Conservation (phyloP, 2,113 vertebrate genomes). For the Chaetops frenatus region DNA sequence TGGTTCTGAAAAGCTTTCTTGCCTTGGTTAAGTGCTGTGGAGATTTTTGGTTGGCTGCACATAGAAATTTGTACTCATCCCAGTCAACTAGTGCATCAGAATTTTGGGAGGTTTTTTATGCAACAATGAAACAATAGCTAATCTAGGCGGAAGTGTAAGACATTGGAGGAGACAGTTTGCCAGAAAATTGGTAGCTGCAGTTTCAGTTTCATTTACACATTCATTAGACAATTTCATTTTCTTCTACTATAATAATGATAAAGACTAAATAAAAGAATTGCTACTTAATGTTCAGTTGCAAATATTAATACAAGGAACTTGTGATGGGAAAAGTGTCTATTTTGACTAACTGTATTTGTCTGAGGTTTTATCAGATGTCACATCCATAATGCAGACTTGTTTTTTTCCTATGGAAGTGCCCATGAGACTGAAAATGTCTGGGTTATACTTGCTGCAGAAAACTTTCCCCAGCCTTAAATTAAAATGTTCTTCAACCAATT, state of each 20-base stretch:
- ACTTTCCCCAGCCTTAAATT: neutral
- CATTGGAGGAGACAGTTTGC: neutral
- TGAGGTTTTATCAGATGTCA: neutral
- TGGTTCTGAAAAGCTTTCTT: neutral
- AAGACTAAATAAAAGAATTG: neutral
- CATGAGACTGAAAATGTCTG: neutral
- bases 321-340: neutral
- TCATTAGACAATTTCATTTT: neutral
- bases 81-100: neutral
- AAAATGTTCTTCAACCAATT: neutral
- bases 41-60: neutral
- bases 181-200: neutral
- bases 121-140: neutral
- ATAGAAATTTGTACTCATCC: neutral
- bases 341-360: neutral
- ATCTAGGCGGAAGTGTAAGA: neutral
- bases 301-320: neutral
- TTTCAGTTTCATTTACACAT: neutral
- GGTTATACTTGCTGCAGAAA: neutral
- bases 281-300: neutral
- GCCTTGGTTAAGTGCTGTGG: neutral
- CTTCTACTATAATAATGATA: neutral
- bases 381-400: neutral
- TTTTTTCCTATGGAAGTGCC: neutral
- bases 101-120: neutral